These are phyloP conservation scores for Champsocephalus gunnari DNA, from an alignment of 2,797 vertebrate species.

Conservation along the genomic window DNA sequence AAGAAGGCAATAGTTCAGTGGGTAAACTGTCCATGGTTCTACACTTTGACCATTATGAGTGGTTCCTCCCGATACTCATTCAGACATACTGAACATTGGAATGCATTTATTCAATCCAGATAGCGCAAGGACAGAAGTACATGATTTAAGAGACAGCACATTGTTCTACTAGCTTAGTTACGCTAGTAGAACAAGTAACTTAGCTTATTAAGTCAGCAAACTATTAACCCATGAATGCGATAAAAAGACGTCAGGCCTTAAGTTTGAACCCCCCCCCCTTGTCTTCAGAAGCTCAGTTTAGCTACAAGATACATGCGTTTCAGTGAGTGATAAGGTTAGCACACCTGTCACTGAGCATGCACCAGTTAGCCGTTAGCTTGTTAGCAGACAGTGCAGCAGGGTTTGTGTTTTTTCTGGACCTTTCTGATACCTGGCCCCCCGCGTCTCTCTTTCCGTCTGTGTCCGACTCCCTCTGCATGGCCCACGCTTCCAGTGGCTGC, in stretches of 20 bases:
- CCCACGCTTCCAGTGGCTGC: conserved; percentile 41
- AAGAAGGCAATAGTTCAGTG: too few species aligned
- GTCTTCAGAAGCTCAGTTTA: not conserved
- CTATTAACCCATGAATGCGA: not conserved
- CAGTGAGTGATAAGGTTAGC: not conserved
- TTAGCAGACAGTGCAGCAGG: conserved; percentile 83
- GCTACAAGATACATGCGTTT: not conserved
- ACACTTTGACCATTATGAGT: too few species aligned
- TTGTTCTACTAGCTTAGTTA: not conserved
- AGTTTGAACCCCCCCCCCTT: not conserved
- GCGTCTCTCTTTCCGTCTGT: conserved; percentile 52
- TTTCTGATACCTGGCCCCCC: conserved; percentile 83
- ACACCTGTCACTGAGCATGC: not conserved
- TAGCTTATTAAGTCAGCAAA: not conserved
- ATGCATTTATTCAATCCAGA: too few species aligned
- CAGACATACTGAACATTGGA: too few species aligned
- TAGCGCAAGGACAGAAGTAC: too few species aligned
- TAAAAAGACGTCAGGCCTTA: not conserved
- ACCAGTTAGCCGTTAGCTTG: not conserved
- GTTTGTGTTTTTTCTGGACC: conserved; percentile 74
- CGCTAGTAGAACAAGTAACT: not conserved
- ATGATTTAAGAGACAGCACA: too few species aligned
- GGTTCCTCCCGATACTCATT: too few species aligned
- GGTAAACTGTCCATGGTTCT: too few species aligned
- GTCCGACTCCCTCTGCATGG: conserved; percentile 38